Base-by-base conservation (phyloP, 2,113 vertebrate genomes). In the Leptosomus discolor region DNA sequence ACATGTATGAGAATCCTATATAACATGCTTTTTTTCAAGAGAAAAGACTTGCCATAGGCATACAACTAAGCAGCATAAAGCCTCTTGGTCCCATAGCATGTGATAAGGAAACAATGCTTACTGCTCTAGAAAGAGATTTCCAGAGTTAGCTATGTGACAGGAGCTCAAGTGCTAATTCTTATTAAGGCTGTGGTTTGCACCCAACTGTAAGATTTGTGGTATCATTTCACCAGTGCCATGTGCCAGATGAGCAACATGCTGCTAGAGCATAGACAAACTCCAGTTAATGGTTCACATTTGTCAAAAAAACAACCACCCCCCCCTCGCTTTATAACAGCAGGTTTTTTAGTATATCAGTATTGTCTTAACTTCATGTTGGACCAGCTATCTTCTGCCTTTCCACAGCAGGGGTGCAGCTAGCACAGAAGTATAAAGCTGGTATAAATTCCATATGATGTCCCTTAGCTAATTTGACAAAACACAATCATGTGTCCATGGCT, bases 401-500 rank as follows among this genome's bases (percentile, higher is more conserved):
- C 90, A 12, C 95, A 94, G 90, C 93, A 93, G 94, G 96, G 74
- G 74, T 88, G 85, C 92, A 96, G 92, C 93, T 68, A 97, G 84
- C 87, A 93, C 85, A 57, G 92, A 92, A 96, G 81, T 60, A 94
- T 82, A 90, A 96, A 97, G 94, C 94, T 96, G 93, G 93, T 93
- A 95, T 94, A 82, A 95, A 96, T 96, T 96, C 96, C 90, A 37
- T 94, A 93, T 96, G 96, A 61, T 95, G 96, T 97, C 94, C 96
- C 90, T 85, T 53, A 70, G 90, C 94, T 97, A 97, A 97, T 97
- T 96, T 96, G 94, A 96, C 96, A 97, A 97, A 96, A 96, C 87
- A 92, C 96, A 97, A 96, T 97, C 96, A 96, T 96, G 96, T 96
- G 96, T 96, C 96, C 96, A 78, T 96, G 96, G 87, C 93, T 96